phyloP scores from a whole-genome alignment of 2,113 vertebrate species.

The cattle (Bos taurus) region ARS-UCD2.0 NC_037344.1:34390501-34391000 shows the following conservation, averaged over 20 bases:
- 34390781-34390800: background rate
- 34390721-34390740: background rate
- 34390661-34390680: background rate
- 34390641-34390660: background rate
- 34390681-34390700: background rate
- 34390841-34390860: too few relatives aligned
- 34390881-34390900: background rate
- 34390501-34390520: background rate
- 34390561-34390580: background rate
- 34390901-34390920: background rate
- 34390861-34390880: background rate
- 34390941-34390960: background rate
- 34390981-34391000: background rate
- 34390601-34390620: background rate
- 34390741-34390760: background rate
- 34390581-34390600: background rate
- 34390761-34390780: background rate
- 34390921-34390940: background rate
- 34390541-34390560: background rate
- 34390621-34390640: background rate
- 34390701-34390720: background rate
- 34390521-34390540: background rate
- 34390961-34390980: background rate
- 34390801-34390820: fast-evolving
- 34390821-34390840: too few relatives aligned